Base-by-base conservation (phyloP, 2,797 vertebrate genomes). In the Bovichtus diacanthus region DNA sequence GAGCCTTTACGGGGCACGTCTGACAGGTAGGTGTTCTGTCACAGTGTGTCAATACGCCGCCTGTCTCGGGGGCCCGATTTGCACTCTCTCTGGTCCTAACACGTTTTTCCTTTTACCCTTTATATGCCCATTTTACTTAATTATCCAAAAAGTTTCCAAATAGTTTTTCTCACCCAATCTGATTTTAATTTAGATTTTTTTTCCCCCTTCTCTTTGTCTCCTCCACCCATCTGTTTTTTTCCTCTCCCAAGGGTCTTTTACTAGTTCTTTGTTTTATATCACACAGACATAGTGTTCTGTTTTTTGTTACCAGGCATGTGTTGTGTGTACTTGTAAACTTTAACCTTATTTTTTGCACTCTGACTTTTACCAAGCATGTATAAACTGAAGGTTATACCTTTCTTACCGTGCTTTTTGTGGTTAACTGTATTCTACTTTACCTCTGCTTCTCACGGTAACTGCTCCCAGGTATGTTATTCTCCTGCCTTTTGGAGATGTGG, bases 401-500 rank as follows among this genome's bases (percentile, higher is more conserved):
- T 77, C 67, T 72, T 25, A 29, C 34, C n/a, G n/a, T 49, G 67
- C 66, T 25, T 82, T 69, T 72, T 27, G 84, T 53, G 84, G 79
- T 82, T 39, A 59, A 49, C 55, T 78, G 71, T 74, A 76, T 85
- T 82, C 79, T 51, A 12, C 82, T 73, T 78, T 88, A 76, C 86
- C 82, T 86, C 78, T 70, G 70, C 89, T 90, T 91, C 90, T 92
- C 88, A 91, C 76, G 69, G 88, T 88, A 91, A 93, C 86, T 76
- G 66, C 85, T 91, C 86, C 76, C 86, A 91, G 90, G 90, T 93
- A 91, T 93, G 87, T 92, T 92, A 71, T 91, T 90, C 85, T 81
- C 76, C 84, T 81, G 86, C 83, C 85, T 84, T 85, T 89, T 88
- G 84, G 90, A 92, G 86, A 81, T 91, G 90, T 92, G 91, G 91